Base-by-base conservation (phyloP, 2,888 invertebrate genomes). In the Listrodromus nycthemerus region DNA sequence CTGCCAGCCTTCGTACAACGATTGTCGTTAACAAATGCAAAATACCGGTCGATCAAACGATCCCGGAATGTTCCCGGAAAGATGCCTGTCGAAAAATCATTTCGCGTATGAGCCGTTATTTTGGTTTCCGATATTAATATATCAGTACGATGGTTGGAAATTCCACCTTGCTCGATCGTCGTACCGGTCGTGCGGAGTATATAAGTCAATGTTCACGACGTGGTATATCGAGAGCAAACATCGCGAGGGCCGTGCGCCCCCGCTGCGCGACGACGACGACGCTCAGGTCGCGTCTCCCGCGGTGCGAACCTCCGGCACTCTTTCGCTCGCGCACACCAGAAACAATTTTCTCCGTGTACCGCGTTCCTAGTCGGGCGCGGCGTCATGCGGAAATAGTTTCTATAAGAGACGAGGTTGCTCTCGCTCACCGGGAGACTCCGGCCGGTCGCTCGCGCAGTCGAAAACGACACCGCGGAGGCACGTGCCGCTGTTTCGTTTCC, bases 321-420 rank as follows among this genome's bases (percentile, higher is more conserved):
- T 65, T 61, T 33, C 30, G 85, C 76, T 87, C 88, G 55, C 83
- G 85, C 83, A 84, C 85, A 30, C 71, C 82, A 85, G 87, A 91
- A 89, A 90, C 90, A 89, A 91, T 91, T 91, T 91, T 88, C 90
- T 87, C 16, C 65, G 67, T 37, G 61, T 78, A 52, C 70, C 75
- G 33, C 66, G n/a, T 50, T n/a, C 41, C 41, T 13, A 74, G 74
- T 77, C 70, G 50, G 50, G 50, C 66, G 30, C 50, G 70, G 67
- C 89, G 89, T 88, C 89, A 90, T 87, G 91, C 90, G 92, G 92
- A 92, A 92, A 92, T 91, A 90, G 92, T 90, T 88, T 89, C 88
- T 70, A 30, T 74, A 66, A 73, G 73, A 70, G 69, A 52, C 66
- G 61, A 75, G 63, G 63, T 73, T 52, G 50, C 70, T 24, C 83